Base-by-base conservation (phyloP, 2,797 vertebrate genomes). In the Gymnoscopelus microlampas region DNA sequence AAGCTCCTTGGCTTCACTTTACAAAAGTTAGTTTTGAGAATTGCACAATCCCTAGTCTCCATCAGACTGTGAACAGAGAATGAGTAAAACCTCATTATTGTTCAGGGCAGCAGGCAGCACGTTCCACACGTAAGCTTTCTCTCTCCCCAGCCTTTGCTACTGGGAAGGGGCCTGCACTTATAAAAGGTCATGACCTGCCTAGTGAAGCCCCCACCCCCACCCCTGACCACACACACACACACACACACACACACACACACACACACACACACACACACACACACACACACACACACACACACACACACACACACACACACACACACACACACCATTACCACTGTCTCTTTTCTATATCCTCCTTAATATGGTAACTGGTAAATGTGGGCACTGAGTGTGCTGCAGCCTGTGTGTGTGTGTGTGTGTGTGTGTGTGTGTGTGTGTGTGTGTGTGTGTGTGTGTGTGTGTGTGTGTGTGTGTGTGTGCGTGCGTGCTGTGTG, bases 191-290 rank as follows among this genome's bases (percentile, higher is more conserved):
- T 10, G 39, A 44, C 39, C 39, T 44, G 39, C 39, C 39, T 10
- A 44, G 39, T 44, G 39, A 44, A 44, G 7, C 9, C 39, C 32
- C 5, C 5, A 35, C 32, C 1, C 32, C 32, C 32, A 35, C 0
- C 26, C 26, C 26, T 2, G 26, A 29, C 3, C 26, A 29, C 26
- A 48, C 11, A 13, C 26, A 60, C 77, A 70, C 64, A 56, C 15
- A 59, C 53, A 69, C 53, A 15, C 57, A 53, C 35, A 68, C 63
- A 56, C 61, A 81, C 77, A 71, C 29, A 81, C 60, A 23, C 24
- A 62, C 3, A 13, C 5, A 49, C 14, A 14, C 49, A 32, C 51
- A n/a, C 7, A 32, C 2, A 32, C 50, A 39, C 35, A 54, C 55
- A 19, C 13, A 2, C 39, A 5, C 39, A 11, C 57, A 35, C 57